Conservation (phyloP, 2,888 invertebrate genomes). For the Plebejus melissa region DNA sequence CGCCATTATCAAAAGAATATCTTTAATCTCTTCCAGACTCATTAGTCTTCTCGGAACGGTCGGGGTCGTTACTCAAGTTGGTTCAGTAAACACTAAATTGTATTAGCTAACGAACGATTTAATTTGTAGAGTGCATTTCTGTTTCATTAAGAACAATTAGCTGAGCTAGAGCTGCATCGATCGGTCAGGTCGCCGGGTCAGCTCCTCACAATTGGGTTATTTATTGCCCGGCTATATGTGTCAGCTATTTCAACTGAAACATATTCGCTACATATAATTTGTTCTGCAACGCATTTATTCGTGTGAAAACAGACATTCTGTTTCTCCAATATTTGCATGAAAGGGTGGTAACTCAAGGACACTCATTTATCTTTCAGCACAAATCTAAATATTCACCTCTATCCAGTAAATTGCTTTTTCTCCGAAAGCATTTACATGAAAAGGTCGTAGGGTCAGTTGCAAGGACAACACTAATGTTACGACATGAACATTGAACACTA, state of each 20-base stretch:
- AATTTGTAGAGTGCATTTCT: slow-evolving; percentile 18
- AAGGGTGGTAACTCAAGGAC: not conserved
- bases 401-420: not conserved
- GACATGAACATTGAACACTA: not conserved
- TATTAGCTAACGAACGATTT: slow-evolving; percentile 14
- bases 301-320: not conserved
- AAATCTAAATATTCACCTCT: not conserved
- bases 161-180: slow-evolving; percentile 18
- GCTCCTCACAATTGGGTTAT: slow-evolving; percentile 11
- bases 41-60: not conserved
- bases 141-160: slow-evolving; percentile 9
- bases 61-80: not conserved
- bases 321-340: not conserved
- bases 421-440: not conserved
- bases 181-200: slow-evolving; percentile 6
- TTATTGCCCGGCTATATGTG: slow-evolving; percentile 9
- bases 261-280: slow-evolving; percentile 11
- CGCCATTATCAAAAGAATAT: not conserved
- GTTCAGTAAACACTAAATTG: not conserved
- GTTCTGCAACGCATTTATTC: not conserved
- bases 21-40: slow-evolving; percentile 2
- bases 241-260: slow-evolving; percentile 3
- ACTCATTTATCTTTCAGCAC: not conserved
- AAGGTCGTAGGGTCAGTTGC: not conserved
- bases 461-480: not conserved